Conservation (phyloP, 1,140 invertebrate genomes). For the Vanessa atalanta region DNA sequence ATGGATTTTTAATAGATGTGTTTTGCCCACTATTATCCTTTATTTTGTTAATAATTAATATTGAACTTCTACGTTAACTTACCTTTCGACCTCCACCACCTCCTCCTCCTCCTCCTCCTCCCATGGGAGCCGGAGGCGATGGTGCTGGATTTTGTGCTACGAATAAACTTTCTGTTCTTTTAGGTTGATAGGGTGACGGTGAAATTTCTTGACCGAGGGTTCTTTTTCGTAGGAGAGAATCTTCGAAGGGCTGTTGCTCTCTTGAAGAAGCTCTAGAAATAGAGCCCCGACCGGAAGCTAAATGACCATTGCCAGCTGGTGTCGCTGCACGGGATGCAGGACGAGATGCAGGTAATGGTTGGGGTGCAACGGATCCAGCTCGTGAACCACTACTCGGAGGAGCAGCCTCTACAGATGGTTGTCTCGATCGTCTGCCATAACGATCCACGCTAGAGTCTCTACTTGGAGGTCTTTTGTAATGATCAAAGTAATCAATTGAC, state of each 20-base stretch:
- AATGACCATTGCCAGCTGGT: slow-evolving; percentile 78
- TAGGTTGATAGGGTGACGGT: slow-evolving; percentile 90
- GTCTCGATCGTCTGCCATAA: slow-evolving; percentile 87
- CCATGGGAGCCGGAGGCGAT: slow-evolving; percentile 73
- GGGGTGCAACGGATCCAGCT: slow-evolving; percentile 76
- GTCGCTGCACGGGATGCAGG: slow-evolving; percentile 69
- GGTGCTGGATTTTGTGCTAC: slow-evolving; percentile 81
- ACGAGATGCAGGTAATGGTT: slow-evolving; percentile 70
- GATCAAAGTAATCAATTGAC: slow-evolving; percentile 90
- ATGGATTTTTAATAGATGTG: too few species aligned
- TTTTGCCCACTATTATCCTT: background rate
- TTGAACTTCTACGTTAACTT: slow-evolving; percentile 25
- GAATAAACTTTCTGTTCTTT: slow-evolving; percentile 92
- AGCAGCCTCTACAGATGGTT: slow-evolving; percentile 86
- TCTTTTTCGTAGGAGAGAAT: slow-evolving; percentile 88
- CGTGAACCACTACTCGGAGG: slow-evolving; percentile 55
- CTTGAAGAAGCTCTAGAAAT: slow-evolving; percentile 75
- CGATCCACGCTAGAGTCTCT: slow-evolving; percentile 93
- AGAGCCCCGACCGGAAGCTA: slow-evolving; percentile 76
- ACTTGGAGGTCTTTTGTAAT: slow-evolving; percentile 94
- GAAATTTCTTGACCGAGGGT: slow-evolving; percentile 93
- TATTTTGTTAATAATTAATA: background rate
- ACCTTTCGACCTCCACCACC: slow-evolving; percentile 71
- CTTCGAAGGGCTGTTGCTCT: slow-evolving; percentile 86
- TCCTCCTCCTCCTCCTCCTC: slow-evolving; percentile 73